Evolutionary conservation across 1,140 invertebrate genomes (phyloP).

Genomic region (Heliothis subflexa): DNA sequence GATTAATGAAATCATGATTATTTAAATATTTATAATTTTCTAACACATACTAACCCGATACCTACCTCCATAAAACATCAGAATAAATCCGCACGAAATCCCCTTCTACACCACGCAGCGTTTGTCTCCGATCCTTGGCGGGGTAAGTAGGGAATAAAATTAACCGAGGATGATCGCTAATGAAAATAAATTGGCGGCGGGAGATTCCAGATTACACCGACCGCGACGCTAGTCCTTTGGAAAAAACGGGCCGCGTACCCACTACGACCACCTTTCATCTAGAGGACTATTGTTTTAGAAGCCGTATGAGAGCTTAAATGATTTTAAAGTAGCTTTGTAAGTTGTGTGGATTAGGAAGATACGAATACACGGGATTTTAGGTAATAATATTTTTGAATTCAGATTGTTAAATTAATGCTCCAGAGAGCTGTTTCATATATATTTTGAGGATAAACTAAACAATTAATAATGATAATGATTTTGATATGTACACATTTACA

Average conservation of each 20-base stretch:
- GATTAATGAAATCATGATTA: no score
- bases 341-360: background rate
- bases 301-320: background rate
- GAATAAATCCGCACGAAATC: background rate
- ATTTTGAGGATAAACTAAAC: no score
- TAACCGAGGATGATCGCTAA: conserved; percentile 87
- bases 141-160: conserved; percentile 87
- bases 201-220: conserved; percentile 86
- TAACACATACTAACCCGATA: no score
- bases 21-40: no score
- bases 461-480: no score
- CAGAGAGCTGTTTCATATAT: no score
- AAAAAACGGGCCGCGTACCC: conserved; percentile 64
- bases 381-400: no score
- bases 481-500: no score
- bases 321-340: background rate
- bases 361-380: no score
- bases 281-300: conserved; percentile 22
- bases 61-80: background rate
- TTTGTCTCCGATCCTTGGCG: conserved; percentile 71
- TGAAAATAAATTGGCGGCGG: conserved; percentile 87
- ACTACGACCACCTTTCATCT: conserved; percentile 51
- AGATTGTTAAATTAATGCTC: no score
- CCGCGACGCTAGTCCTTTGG: conserved; percentile 58
- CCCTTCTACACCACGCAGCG: conserved; percentile 56